These are phyloP conservation scores for Oryzias sinensis DNA, from an alignment of 2,797 vertebrate genomes.

Conservation along the genomic window DNA sequence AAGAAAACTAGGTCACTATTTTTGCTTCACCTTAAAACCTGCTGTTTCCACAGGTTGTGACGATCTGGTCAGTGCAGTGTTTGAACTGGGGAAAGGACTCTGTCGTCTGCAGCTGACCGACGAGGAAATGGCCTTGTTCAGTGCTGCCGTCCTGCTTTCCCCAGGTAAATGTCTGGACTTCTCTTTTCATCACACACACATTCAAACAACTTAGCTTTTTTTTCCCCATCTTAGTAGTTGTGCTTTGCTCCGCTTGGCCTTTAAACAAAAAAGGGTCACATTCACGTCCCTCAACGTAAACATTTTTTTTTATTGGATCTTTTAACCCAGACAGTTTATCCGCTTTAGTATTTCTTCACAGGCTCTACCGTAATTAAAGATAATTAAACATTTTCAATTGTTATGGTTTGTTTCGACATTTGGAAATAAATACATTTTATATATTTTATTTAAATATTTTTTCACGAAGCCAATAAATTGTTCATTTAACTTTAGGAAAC, in stretches of 20 bases:
- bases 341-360: too few species aligned
- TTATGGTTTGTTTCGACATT: too few species aligned
- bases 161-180: conserved; percentile 75
- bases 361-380: too few species aligned
- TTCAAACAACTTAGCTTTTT: neutral
- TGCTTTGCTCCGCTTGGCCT: neutral
- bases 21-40: conserved; percentile 5
- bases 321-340: too few species aligned
- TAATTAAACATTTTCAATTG: too few species aligned
- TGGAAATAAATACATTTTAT: too few species aligned
- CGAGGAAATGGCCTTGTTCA: conserved; percentile 90
- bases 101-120: conserved; percentile 88
- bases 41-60: conserved; percentile 82
- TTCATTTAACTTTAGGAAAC: too few species aligned
- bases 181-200: neutral
- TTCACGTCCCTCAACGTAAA: neutral
- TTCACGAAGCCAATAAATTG: too few species aligned
- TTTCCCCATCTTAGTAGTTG: conserved; percentile 3
- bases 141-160: conserved; percentile 84
- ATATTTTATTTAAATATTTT: too few species aligned
- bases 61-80: conserved; percentile 84
- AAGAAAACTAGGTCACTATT: neutral
- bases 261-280: neutral
- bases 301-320: too few species aligned
- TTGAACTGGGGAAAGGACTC: conserved; percentile 87